A percentile compares a stretch with the other conserved stretches of the same genome.
Evolutionary conservation across 2,888 invertebrate species (phyloP).

Genomic region (Cataglyphis rosenhaueri): DNA sequence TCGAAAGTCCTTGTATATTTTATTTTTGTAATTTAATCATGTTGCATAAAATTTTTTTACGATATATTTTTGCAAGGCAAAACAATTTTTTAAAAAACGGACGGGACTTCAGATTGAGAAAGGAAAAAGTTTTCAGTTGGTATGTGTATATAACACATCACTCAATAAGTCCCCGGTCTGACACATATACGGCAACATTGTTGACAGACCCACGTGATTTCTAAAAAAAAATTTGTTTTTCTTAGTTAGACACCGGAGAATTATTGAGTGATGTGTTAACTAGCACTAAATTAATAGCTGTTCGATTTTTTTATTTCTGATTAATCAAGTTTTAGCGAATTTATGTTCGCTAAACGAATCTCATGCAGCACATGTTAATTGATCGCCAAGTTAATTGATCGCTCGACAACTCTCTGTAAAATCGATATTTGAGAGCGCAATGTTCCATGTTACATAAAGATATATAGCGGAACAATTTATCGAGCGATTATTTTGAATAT

Average conservation of each 20-base stretch:
- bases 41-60: not conserved
- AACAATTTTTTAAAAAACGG: not conserved
- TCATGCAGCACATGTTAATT: not conserved
- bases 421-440: not conserved
- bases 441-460: not conserved
- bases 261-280: too few relatives aligned
- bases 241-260: too few relatives aligned
- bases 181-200: too few relatives aligned
- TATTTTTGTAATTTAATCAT: not conserved
- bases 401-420: conserved; percentile 21
- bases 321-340: not conserved
- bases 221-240: too few relatives aligned
- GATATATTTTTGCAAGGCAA: not conserved
- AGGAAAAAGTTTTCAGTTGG: not conserved
- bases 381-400: conserved; percentile 3
- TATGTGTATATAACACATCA: not conserved
- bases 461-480: not conserved
- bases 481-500: not conserved
- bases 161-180: too few relatives aligned
- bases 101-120: not conserved
- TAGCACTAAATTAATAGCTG: not conserved
- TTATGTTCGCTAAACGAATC: not conserved
- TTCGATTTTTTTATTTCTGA: not conserved
- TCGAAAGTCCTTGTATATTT: not conserved
- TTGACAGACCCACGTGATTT: too few relatives aligned